Base-by-base conservation (phyloP, 2,113 vertebrate genomes). In the Cavia aperea region DNA sequence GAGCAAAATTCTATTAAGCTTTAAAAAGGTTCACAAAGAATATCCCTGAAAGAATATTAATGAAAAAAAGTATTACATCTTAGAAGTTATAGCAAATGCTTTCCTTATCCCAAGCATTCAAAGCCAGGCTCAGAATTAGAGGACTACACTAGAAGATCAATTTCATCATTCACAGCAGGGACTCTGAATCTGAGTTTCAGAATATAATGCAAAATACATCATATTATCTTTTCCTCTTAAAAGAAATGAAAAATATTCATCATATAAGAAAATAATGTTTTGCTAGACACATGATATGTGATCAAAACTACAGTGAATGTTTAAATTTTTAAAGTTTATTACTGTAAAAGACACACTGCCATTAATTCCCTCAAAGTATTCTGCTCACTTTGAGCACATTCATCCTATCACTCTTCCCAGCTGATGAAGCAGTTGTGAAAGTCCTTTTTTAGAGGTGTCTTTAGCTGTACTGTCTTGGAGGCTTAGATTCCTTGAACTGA, bases 181-280 rank as follows among this genome's bases (percentile, higher is more conserved):
- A 81, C 68, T 93, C 58, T 89, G 54, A 96, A 93, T 96, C 89
- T 93, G 29, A 73, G 93, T 97, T 94, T 82, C 81, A 81, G 51
- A 93, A 94, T 89, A 84, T 63, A 87, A 92, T 62, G 33, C 5
- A 88, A 82, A 88, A 93, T 66, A 78, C 19, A 85, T 54, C 1
- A 29, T 13, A 90, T 49, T 13, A 75, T 12, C 33, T 82, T 94
- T 86, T 46, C 31, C n/a, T 89, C 90, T 83, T 70, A 91, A 84
- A 92, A 62, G 18, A 81, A 94, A 77, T 12, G 33, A 46, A 9
- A 84, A 83, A 60, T 90, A 49, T 26, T 75, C 26, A 90, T 16
- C 46, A 82, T 1, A 51, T 46, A 88, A 77, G 60, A 89, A 85
- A 90, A 86, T 31, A 93, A 18, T 13, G 60, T 60, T 81, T 82